Evolutionary conservation across 2,888 invertebrate species (phyloP).

Genomic region (Graphium colonna): DNA sequence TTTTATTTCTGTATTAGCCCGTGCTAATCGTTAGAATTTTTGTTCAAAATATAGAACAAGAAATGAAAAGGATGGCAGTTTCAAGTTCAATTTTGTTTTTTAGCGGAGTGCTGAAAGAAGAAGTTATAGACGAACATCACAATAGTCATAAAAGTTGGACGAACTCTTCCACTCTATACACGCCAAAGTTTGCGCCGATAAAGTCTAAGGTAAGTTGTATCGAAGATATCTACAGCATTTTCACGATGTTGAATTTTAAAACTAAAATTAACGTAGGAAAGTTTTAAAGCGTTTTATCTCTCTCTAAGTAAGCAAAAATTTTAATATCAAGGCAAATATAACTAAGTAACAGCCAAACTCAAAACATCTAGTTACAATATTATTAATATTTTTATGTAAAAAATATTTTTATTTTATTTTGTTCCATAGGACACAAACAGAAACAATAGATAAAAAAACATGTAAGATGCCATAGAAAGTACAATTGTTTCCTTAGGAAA

Average conservation of each 20-base stretch:
- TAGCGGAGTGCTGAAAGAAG: conserved; percentile 67
- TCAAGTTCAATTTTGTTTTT: conserved; percentile 33
- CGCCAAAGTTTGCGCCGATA: conserved; percentile 57
- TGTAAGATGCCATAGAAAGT: too few relatives aligned
- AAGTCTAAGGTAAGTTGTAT: conserved; percentile 58
- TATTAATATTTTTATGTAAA: too few relatives aligned
- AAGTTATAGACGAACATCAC: conserved; percentile 43
- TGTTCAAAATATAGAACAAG: too few relatives aligned
- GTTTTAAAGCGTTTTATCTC: not conserved
- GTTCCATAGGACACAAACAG: too few relatives aligned
- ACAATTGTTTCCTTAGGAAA: too few relatives aligned
- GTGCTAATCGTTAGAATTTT: too few relatives aligned
- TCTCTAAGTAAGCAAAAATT: too few relatives aligned
- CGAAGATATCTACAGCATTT: not conserved
- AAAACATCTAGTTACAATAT: not conserved
- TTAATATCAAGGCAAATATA: not conserved
- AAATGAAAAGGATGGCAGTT: too few relatives aligned
- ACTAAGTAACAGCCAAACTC: not conserved
- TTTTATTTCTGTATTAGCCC: too few relatives aligned
- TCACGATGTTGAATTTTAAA: not conserved
- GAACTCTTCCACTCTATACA: conserved; percentile 29
- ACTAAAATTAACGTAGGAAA: not conserved
- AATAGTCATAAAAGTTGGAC: conserved; percentile 40
- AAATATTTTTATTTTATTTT: too few relatives aligned
- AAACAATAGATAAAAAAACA: too few relatives aligned